Base-by-base conservation (phyloP, 2,797 vertebrate genomes). In the Paramormyrops hopkinsi region DNA sequence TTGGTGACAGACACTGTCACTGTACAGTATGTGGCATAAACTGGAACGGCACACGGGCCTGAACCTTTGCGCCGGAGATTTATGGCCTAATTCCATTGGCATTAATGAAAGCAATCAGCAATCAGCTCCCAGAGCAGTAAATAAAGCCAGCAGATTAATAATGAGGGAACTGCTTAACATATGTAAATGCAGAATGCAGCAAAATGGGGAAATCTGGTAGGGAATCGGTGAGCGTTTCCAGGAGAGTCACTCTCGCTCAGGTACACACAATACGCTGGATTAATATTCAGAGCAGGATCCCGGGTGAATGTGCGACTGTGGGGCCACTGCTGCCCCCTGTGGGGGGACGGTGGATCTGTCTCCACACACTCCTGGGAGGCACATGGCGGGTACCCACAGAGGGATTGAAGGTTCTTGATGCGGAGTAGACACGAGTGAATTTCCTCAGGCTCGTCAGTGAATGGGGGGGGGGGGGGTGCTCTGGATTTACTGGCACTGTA, bases 81-180 rank as follows among this genome's bases (percentile, higher is more conserved):
- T 84, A 84, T 11, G 25, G 22, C 9, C 82, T n/a, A 9, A 79
- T 44, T 79, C 73, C 73, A 44, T 79, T 5, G 37, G 73, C 25
- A 33, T 86, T 87, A 56, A 56, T 33, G 51, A 65, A 88, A 88
- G 86, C 54, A 89, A 86, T 85, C 73, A 86, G 53, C 53, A 84
- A 85, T 89, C 84, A 89, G 82, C 56, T 46, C 56, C 56, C 83
- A 51, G 44, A 82, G 53, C 54, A 86, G 41, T 86, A 62, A 88
- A 88, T 62, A 65, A 44, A 88, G 56, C 19, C 19, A 14, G 17
- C 11, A 46, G 37, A 62, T 62, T 88, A 46, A 88, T 88, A 65
- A 88, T 65, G 56, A 88, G 41, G 41, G 37, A 65, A 17, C 50
- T 86, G 54, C 65, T 65, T 65, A 88, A 44, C 54, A 88, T 46